Evolutionary conservation across 2,113 vertebrate genomes (phyloP).

Genomic region (Lipophrys pholis): DNA sequence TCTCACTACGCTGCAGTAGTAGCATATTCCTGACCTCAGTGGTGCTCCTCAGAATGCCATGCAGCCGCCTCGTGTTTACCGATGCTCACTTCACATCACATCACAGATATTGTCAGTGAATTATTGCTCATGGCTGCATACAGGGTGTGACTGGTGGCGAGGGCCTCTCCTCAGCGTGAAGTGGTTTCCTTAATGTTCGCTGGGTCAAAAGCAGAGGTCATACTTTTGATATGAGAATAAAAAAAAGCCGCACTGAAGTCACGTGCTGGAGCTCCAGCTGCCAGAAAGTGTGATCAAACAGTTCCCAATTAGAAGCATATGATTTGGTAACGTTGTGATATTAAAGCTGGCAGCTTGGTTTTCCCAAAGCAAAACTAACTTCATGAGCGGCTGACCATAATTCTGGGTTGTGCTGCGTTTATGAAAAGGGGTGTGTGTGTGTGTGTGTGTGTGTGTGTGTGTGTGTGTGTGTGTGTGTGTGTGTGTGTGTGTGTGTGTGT

Average conservation of each 20-base stretch:
- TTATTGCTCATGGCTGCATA: conserved; percentile 53
- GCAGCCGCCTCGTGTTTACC: conserved; percentile 48
- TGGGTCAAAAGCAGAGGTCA: conserved; percentile 73
- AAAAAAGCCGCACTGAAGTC: conserved; percentile 66
- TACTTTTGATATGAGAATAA: conserved; percentile 64
- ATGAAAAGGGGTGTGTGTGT: conserved; percentile 45
- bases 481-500: conserved; percentile 6
- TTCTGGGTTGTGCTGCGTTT: conserved; percentile 76
- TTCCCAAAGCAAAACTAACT: conserved; percentile 84
- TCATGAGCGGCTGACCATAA: conserved; percentile 84
- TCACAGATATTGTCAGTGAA: conserved; percentile 34
- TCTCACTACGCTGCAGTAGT: not conserved
- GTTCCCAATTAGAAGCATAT: conserved; percentile 84
- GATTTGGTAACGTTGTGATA: conserved; percentile 83
- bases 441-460: conserved; percentile 34
- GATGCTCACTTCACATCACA: conserved; percentile 56
- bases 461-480: conserved; percentile 15
- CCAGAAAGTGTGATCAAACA: conserved; percentile 77
- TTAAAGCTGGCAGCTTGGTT: conserved; percentile 85
- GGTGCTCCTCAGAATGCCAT: not conserved
- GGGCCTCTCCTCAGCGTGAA: conserved; percentile 60
- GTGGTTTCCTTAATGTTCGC: conserved; percentile 76
- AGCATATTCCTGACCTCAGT: not conserved
- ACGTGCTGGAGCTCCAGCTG: conserved; percentile 77
- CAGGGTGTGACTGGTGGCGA: conserved; percentile 72